Base-by-base conservation (phyloP, 2,797 vertebrate genomes). In the Mycteria americana region DNA sequence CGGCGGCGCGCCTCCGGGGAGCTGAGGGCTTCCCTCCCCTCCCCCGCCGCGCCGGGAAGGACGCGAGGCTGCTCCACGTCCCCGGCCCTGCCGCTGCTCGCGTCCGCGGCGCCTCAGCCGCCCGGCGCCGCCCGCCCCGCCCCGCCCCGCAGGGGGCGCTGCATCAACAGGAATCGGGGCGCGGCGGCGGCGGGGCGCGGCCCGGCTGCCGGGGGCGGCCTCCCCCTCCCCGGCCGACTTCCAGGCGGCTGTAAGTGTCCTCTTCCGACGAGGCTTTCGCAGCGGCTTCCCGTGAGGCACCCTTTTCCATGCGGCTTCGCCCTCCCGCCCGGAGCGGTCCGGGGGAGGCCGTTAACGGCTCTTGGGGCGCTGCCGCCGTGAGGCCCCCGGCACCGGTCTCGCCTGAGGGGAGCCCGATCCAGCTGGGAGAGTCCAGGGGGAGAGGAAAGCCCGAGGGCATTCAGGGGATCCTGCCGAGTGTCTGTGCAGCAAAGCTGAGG, bases 131-230 rank as follows among this genome's bases (percentile, higher is more conserved):
- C 35, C 35, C 43, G 43, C 43, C 43, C 43, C 48, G 35, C 14
- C 63, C 54, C 45, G 72, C 41, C 60, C 97, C 83, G 92, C 94
- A 96, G 95, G 92, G 94, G 97, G 98, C 88, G 97, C 96, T 95
- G 92, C 56, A 70, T 77, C 88, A 43, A 91, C 90, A 85, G 95
- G 62, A 80, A 95, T 96, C 10, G 69, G 39, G 33, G 57, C 30
- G 50, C 16, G 16, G 51, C 27, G 17, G 51, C 30, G 79, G 82
- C 46, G 39, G 35, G 27, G 51, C 15, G 45, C 24, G 64, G 70
- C 30, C 39, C 7, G 27, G 6, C 27, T 7, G 45, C 0, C 2
- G 18, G 30, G 48, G 51, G 23, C 13, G 4, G 11, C 25, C 7
- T 11, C 33, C 83, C 25, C 7, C 41, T 22, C 25, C 23, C 12